Conservation (phyloP, 1,140 invertebrate genomes). For the Spodoptera litura region DNA sequence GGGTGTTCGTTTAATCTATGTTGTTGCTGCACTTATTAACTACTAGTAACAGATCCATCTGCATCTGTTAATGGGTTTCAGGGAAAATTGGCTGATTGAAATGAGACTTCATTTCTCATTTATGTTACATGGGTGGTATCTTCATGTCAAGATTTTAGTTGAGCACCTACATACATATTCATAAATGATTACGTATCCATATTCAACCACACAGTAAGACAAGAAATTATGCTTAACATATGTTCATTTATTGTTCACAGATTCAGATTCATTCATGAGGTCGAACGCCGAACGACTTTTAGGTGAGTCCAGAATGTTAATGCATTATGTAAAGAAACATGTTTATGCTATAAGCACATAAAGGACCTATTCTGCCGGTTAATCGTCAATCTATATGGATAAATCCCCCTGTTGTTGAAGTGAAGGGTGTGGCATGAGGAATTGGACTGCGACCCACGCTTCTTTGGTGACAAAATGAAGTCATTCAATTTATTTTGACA, state of each 20-base stretch:
- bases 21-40: not conserved
- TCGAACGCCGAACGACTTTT: constrained; percentile 61
- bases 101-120: not conserved
- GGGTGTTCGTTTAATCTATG: not conserved
- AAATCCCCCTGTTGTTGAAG: constrained; percentile 59
- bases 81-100: not conserved
- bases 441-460: constrained; percentile 71
- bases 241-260: constrained; percentile 69
- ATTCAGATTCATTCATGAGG: constrained; percentile 78
- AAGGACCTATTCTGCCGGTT: constrained; percentile 67
- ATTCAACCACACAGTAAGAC: constrained; percentile 11
- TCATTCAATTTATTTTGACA: constrained; percentile 71
- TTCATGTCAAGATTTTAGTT: not conserved
- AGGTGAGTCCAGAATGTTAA: constrained; percentile 74
- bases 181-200: constrained; percentile 7
- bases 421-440: constrained; percentile 67
- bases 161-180: constrained; percentile 1
- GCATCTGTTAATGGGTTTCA: constrained; percentile 14
- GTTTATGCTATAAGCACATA: constrained; percentile 62
- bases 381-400: constrained; percentile 71
- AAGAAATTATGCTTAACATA: constrained; percentile 37
- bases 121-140: not conserved
- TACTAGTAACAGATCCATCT: too few relatives aligned
- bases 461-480: constrained; percentile 63
- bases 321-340: constrained; percentile 63